Evolutionary conservation across 2,113 vertebrate genomes (phyloP), one percentile per base, ranked within the genome.

Genomic region (Labrus mixtus): DNA sequence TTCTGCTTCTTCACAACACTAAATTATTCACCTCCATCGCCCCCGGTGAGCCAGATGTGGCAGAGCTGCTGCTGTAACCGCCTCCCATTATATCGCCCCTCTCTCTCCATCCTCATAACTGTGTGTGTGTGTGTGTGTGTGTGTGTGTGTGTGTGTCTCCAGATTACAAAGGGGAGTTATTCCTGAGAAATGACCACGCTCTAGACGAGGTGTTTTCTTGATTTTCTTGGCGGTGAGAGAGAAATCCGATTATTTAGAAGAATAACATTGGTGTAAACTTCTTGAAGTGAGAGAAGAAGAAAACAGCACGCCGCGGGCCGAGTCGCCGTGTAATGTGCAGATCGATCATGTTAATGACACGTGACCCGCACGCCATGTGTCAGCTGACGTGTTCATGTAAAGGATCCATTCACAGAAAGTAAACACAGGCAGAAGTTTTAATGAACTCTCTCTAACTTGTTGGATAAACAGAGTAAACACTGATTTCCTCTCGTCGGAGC

Each of bases 1-100:
- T 78, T 89, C 71, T 76, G 78, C 88, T 89, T 56, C 81, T 75
- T 73, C 83, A 74, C 80, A 86, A n/a, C 81, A 60, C 79, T 93
- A 75, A 93, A 93, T 92, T 78, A 92, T 93, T 93, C 88, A 91
- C 82, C 87, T 68, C 58, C 11, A 65, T 68, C 58, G 84, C 80
- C 75, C 16, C n/a, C 36, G 58, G 79, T 82, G 36, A 68, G 75
- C 86, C 81, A 86, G 85, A 86, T 84, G 87, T 89, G 88, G 80
- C 65, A 36, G 70, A 78, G 79, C 81, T 65, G 65, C 22, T 60
- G 71, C 87, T 71, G 73, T 82, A 85, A 81, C 63, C 63, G 4
- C 65, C 36, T 70, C 45, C 60, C 43, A 57, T 81, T n/a, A n/a
- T 80, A 85, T 66, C 66, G 76, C 64, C 46, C n/a, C 75, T 58